A percentile compares a stretch with the other conserved stretches of the same genome.
phyloP scores from a whole-genome alignment of 2,113 vertebrate genomes.

The Pithys albifrons region DNA sequence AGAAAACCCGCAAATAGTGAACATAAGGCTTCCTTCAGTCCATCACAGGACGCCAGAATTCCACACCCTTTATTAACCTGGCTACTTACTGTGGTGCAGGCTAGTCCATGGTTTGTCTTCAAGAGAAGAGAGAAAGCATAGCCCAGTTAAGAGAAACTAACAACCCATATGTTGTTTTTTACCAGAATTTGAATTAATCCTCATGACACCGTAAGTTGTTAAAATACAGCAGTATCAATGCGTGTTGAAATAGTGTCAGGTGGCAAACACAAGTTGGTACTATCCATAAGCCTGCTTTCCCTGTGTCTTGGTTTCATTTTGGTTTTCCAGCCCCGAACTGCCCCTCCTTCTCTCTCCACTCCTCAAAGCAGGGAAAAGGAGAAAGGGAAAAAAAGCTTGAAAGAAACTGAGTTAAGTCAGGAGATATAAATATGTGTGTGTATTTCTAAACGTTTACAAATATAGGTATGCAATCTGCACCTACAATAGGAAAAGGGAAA shows the following conservation, averaged over 20 bases:
- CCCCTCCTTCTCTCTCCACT: too few relatives aligned
- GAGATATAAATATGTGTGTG: too few relatives aligned
- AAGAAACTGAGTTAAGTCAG: too few relatives aligned
- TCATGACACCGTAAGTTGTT: neutral
- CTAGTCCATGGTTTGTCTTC: neutral
- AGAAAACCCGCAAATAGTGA: neutral
- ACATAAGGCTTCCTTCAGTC: neutral
- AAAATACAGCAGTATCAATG: neutral
- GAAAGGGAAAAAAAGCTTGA: too few relatives aligned
- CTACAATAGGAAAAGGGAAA: too few relatives aligned
- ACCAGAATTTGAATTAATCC: neutral
- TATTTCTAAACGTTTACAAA: too few relatives aligned
- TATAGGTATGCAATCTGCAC: too few relatives aligned
- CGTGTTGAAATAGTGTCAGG: neutral
- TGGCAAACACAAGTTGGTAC: neutral
- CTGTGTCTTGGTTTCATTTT: too few relatives aligned
- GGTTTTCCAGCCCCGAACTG: too few relatives aligned
- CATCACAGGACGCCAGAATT: neutral
- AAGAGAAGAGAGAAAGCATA: neutral
- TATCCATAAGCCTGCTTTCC: accelerated
- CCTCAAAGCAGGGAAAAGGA: too few relatives aligned
- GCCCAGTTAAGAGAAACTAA: neutral
- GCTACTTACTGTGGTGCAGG: neutral
- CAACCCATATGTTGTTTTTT: neutral
- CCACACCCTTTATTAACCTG: neutral